Evolutionary conservation across 2,888 invertebrate species (phyloP), one percentile per base, ranked within the genome.

Genomic region (Perithous albicinctus): DNA sequence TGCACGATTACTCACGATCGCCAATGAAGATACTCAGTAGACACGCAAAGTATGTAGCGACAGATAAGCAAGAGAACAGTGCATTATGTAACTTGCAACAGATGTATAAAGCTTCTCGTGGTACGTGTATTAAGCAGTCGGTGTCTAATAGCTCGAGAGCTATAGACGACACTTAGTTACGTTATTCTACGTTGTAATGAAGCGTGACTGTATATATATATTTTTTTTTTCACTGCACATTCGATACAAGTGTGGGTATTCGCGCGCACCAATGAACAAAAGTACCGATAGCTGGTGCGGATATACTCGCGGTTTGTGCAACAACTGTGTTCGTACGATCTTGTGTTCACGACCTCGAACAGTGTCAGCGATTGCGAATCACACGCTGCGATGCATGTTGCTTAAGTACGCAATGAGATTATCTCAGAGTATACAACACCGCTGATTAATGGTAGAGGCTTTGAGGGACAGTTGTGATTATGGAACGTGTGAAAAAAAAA

Each of bases 21-120:
- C 38, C n/a, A 12, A 38, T 38, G 10, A 23, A 32, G 20, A 46
- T 56, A 46, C 35, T 20, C 75, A 70, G 70, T 76, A 72, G 72
- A 66, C 70, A 67, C 23, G 79, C 59, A 59, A 32, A 67, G 66
- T 76, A 66, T 76, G 56, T 66, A 48, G 29, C 59, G 41, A 26
- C 23, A 79, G 74, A 74, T 72, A 76, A 80, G 75, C 70, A 46
- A 38, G 35, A 51, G 54, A 61, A 66, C n/a, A 6, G 23, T n/a
- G n/a, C 51, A 77, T 80, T 76, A 80, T 73, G 76, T 80, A 77
- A 77, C 72, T 61, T 51, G 35, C 66, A 67, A 77, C 80, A 80
- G 76, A 73, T 80, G 80, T 77, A 67, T 51, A 8, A 18, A 56
- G 59, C n/a, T n/a, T 51, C 66, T 67, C 15, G 61, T 20, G 41